A percentile compares a stretch with the other conserved stretches of the same genome.
Conservation (phyloP, 37 sponge, comb jelly and placozoan genomes). For the Spongia lamella region DNA sequence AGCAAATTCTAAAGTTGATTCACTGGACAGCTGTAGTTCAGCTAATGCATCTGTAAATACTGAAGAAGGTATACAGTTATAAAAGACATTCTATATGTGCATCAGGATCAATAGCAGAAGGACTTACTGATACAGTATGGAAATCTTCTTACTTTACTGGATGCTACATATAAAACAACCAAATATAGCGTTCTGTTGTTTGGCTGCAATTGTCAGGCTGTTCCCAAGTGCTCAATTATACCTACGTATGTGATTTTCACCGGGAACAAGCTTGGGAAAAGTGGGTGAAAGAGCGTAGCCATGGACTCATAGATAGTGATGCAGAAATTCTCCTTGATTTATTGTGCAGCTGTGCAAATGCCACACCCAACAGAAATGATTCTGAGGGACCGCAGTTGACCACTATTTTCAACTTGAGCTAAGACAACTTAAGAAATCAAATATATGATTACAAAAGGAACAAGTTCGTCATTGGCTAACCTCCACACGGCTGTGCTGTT, state of each 20-base stretch:
- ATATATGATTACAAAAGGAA: not conserved
- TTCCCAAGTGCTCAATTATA: too few species aligned
- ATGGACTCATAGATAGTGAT: constrained; percentile 7
- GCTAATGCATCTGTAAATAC: too few species aligned
- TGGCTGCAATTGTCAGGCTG: too few species aligned
- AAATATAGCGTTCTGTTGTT: too few species aligned
- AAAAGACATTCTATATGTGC: too few species aligned
- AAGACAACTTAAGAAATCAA: not conserved
- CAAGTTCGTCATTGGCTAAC: constrained; percentile 8
- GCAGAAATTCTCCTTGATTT: constrained; percentile 19
- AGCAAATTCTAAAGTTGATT: too few species aligned
- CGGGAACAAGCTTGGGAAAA: constrained; percentile 39
- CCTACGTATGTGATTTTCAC: constrained; percentile 51
- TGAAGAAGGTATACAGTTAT: too few species aligned
- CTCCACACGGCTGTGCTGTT: not conserved
- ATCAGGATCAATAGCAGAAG: too few species aligned
- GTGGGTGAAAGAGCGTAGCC: constrained; percentile 29
- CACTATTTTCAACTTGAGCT: constrained; percentile 1
- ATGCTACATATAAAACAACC: too few species aligned
- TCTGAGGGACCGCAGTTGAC: not conserved
- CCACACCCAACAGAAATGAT: not conserved
- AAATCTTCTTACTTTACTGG: too few species aligned
- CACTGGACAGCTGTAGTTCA: too few species aligned
- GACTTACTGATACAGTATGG: too few species aligned
- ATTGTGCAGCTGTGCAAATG: constrained; percentile 23